phyloP scores from a whole-genome alignment of 2,888 invertebrate species.

The Rotaria macrura region DNA sequence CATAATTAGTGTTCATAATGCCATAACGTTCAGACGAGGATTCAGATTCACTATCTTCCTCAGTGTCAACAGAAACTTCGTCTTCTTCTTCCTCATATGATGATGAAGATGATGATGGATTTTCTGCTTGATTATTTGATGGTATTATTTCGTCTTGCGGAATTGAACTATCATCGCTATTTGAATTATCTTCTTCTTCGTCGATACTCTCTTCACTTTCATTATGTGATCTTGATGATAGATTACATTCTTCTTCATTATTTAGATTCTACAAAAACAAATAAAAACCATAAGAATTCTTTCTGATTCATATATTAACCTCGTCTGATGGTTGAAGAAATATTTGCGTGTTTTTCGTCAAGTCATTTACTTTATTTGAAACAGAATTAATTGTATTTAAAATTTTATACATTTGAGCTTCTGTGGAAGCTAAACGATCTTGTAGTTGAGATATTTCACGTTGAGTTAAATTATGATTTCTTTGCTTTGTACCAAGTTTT shows the following conservation, averaged over 20 bases:
- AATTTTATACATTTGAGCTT: slow-evolving; percentile 31
- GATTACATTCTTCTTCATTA: neutral
- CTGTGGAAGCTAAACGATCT: slow-evolving; percentile 22
- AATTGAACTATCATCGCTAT: neutral
- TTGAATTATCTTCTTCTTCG: neutral
- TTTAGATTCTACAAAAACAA: neutral
- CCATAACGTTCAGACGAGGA: neutral
- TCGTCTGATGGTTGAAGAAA: neutral
- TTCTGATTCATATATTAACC: neutral
- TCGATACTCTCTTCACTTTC: neutral
- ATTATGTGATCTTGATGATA: neutral
- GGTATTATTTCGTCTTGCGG: neutral
- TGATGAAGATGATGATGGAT: neutral
- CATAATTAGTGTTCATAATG: neutral
- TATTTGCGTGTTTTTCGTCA: neutral
- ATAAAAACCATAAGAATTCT: neutral
- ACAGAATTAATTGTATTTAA: slow-evolving; percentile 24
- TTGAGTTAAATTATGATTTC: neutral
- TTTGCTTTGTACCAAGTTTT: neutral
- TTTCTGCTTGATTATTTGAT: neutral
- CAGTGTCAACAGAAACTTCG: no score
- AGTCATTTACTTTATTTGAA: slow-evolving; percentile 4
- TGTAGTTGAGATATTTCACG: neutral
- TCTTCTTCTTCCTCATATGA: neutral
- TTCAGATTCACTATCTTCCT: neutral